Percentiles rank a stretch among this genome's conserved stretches.
These are phyloP conservation scores for Andrena cerasifolii DNA, from an alignment of 1,140 invertebrate species.

Conservation along the genomic window DNA sequence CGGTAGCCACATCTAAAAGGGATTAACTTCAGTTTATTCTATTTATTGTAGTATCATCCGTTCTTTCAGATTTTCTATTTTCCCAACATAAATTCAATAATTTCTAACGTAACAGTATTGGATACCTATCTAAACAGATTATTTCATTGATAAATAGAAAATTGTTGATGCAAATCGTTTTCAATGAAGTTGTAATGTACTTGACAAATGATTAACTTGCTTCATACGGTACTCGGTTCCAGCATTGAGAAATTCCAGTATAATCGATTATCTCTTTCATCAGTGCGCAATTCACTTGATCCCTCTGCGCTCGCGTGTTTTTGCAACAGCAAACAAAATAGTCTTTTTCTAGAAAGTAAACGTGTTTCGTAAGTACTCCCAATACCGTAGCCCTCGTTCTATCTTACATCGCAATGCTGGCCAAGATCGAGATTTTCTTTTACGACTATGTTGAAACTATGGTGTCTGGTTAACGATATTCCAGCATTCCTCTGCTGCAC, in stretches of 20 bases:
- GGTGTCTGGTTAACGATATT: background rate
- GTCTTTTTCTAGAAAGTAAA: conserved; percentile 47
- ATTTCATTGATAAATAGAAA: background rate
- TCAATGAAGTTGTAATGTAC: background rate
- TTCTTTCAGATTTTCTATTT: too few relatives aligned
- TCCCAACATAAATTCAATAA: too few relatives aligned
- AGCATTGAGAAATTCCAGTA: background rate
- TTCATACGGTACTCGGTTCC: background rate
- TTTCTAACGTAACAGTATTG: too few relatives aligned
- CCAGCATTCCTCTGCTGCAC: background rate
- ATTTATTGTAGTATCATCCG: too few relatives aligned
- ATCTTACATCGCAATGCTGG: background rate
- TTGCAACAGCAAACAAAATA: background rate
- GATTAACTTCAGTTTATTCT: too few relatives aligned
- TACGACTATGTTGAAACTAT: background rate
- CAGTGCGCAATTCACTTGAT: conserved; percentile 1
- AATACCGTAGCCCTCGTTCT: background rate
- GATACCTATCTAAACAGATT: too few relatives aligned
- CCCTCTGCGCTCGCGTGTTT: background rate
- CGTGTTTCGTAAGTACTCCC: conserved; percentile 41
- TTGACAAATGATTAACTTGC: background rate
- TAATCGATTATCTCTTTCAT: conserved; percentile 13
- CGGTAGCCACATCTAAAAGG: too few relatives aligned
- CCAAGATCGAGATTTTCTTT: conserved; percentile 12
- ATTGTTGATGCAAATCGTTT: background rate